A percentile compares a stretch with the other conserved stretches of the same genome.
Evolutionary conservation across 2,113 vertebrate species (phyloP).

Genomic region (Todiramphus chloris): DNA sequence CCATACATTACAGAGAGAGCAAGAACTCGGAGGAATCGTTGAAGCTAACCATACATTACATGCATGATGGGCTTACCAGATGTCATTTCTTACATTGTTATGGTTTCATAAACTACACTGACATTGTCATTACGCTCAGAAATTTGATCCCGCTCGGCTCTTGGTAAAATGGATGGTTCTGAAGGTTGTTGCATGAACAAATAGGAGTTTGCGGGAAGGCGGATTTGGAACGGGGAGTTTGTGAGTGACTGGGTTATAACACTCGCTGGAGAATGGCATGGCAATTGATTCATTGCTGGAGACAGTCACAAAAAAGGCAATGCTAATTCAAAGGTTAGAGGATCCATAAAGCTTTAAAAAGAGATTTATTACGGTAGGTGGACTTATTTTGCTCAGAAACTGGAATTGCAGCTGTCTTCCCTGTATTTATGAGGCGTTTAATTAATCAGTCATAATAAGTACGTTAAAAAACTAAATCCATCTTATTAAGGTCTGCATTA

Average conservation of each 20-base stretch:
- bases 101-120: constrained; percentile 78
- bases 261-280: background rate
- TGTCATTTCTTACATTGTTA: constrained; percentile 75
- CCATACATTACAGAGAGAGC: background rate
- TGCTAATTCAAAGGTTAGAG: constrained; percentile 20
- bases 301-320: background rate
- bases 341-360: background rate
- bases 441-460: constrained; percentile 9
- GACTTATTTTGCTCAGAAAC: background rate
- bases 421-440: background rate
- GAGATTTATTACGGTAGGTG: background rate
- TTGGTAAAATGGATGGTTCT: constrained; percentile 8
- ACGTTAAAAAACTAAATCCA: background rate
- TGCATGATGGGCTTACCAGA: constrained; percentile 78
- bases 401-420: background rate
- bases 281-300: background rate
- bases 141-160: constrained; percentile 47
- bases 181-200: constrained; percentile 13
- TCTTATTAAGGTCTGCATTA: background rate
- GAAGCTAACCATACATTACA: constrained; percentile 77
- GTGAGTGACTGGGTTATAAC: background rate
- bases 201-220: constrained; percentile 17
- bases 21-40: constrained; percentile 37
- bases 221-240: background rate
- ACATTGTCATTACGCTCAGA: constrained; percentile 76